These are phyloP conservation scores for Mastomys coucha DNA, from an alignment of 2,113 vertebrate species.

Conservation along the genomic window DNA sequence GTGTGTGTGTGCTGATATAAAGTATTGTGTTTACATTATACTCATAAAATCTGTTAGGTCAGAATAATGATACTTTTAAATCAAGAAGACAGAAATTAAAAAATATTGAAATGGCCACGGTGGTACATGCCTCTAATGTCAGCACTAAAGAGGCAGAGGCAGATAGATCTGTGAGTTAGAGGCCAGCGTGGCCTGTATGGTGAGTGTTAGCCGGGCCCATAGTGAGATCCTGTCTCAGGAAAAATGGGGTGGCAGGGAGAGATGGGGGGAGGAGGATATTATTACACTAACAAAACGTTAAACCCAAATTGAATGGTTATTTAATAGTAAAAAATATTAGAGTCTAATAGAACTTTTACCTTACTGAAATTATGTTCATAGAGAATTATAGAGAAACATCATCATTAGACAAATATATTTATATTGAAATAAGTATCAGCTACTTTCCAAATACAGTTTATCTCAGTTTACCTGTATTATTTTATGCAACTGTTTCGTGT, in stretches of 20 bases:
- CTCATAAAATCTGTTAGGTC: not conserved
- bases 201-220: not conserved
- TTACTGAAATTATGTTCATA: constrained; percentile 1
- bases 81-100: not conserved
- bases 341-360: not conserved
- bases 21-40: not conserved
- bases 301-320: constrained; percentile 45
- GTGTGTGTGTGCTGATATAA: not conserved
- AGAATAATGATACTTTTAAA: constrained; percentile 39
- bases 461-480: constrained; percentile 43
- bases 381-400: not conserved
- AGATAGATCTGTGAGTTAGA: not conserved
- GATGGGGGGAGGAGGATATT: not conserved
- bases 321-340: constrained; percentile 2
- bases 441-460: constrained; percentile 32
- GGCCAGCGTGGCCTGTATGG: not conserved
- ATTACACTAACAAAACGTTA: constrained; percentile 35
- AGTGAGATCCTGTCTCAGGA: not conserved
- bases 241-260: too few species aligned
- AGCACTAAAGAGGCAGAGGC: not conserved
- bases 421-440: constrained; percentile 24
- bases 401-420: constrained; percentile 20
- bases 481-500: not conserved
- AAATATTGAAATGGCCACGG: not conserved
- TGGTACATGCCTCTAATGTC: not conserved